Base-by-base conservation (phyloP, 1,140 invertebrate genomes). In the Glossosoma conforme region DNA sequence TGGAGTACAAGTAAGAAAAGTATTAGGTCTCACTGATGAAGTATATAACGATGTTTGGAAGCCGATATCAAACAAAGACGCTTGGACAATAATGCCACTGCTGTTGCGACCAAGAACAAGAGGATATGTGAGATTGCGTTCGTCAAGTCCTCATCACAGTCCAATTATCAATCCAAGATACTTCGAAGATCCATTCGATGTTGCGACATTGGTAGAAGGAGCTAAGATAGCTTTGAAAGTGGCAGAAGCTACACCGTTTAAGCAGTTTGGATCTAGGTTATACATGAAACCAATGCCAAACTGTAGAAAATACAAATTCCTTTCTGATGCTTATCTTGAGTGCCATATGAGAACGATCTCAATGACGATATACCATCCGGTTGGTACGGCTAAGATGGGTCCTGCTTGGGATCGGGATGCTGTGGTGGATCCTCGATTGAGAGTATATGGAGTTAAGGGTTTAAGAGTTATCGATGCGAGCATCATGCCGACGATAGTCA, bases 151-250 rank as follows among this genome's bases (percentile, higher is more conserved):
- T 1, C 88, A 86, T 49, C 79, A 87, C 13, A 85, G 85, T 61
- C 94, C 94, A 0, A 63, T 85, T 8, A 91, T 98, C 53, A 81
- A 95, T 69, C 87, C 94, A 3, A 91, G 93, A 60, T 95, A 94
- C 62, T 88, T 94, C 47, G 78, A 82, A 38, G 79, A 93, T 66
- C 80, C 82, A 0, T 62, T 78, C 22, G 91, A 93, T 60, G 82
- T 90, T 0, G 77, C 79, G n/a, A 82, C 79, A 0, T 63, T 93
- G 6, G 82, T 91, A 0, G 87, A 93, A 69, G 90, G 89, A n/a
- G 84, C 83, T 0, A 88, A 87, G 65, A 81, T 87, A 36, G 85
- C 83, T 0, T 57, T 87, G 2, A 67, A 78, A 58, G 78, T 91
- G 1, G 84, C 81, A 24, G 80, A 87, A 52, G 84, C 86, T 0